Evolutionary conservation across 2,113 vertebrate species (phyloP).

Genomic region (Rana temporaria): DNA sequence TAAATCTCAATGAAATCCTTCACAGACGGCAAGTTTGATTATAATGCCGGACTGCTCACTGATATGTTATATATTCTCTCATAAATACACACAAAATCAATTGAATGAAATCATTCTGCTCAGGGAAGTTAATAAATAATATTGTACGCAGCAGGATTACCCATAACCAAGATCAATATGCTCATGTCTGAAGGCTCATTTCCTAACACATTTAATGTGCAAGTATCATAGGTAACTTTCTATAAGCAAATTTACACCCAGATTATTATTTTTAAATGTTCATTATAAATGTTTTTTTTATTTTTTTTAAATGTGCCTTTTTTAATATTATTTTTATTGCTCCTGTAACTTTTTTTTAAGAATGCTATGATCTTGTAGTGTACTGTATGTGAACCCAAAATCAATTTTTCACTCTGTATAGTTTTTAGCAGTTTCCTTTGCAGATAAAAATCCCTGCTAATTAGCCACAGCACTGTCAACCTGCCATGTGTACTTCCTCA

Average conservation of each 20-base stretch:
- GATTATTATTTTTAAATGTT: too few species aligned
- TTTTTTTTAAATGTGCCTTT: too few species aligned
- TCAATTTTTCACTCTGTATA: too few species aligned
- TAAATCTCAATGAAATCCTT: conserved; percentile 43
- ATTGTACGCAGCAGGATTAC: conserved; percentile 22
- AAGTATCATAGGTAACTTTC: neutral
- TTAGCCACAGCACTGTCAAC: too few species aligned
- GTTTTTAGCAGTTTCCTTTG: too few species aligned
- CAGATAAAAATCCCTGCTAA: too few species aligned
- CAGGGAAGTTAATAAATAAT: conserved; percentile 39
- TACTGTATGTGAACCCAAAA: too few species aligned
- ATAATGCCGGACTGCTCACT: conserved; percentile 42
- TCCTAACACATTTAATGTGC: conserved; percentile 23
- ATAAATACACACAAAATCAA: conserved; percentile 48
- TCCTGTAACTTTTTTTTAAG: too few species aligned
- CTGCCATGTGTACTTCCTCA: too few species aligned
- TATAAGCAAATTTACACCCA: neutral
- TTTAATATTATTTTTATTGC: too few species aligned
- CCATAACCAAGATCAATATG: conserved; percentile 46
- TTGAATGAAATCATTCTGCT: conserved; percentile 47
- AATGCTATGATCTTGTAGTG: too few species aligned
- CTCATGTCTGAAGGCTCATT: conserved; percentile 24
- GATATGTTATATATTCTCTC: conserved; percentile 49
- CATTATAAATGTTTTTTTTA: too few species aligned
- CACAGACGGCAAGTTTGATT: conserved; percentile 29